Percentiles rank a stretch among this genome's conserved stretches.
Evolutionary conservation across 2,797 vertebrate genomes (phyloP).

Genomic region (Avahi laniger): DNA sequence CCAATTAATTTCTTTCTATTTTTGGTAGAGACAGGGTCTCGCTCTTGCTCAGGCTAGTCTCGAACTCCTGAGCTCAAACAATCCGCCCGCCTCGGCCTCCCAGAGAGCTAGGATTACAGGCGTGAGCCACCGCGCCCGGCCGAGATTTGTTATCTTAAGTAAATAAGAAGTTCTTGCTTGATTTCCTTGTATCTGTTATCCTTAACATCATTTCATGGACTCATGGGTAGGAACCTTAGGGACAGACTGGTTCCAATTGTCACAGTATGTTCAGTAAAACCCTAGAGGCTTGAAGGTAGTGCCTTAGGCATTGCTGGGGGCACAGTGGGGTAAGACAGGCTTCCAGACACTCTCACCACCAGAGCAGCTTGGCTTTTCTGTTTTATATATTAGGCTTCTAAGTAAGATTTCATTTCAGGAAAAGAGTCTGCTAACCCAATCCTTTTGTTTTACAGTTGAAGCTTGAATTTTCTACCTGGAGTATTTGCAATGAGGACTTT

Average conservation of each 20-base stretch:
- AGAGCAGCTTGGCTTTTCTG: background rate
- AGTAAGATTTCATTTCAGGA: background rate
- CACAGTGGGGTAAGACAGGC: background rate
- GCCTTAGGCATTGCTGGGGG: background rate
- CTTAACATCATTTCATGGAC: background rate
- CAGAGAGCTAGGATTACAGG: too few species aligned
- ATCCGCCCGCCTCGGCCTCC: too few species aligned
- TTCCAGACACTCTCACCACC: background rate
- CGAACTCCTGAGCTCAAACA: too few species aligned
- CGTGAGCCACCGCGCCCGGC: too few species aligned
- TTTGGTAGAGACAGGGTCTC: too few species aligned
- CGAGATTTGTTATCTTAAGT: background rate
- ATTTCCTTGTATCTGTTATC: conserved; percentile 27
- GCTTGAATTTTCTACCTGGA: conserved; percentile 17
- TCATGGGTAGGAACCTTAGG: background rate
- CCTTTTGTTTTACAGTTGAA: conserved; percentile 13
- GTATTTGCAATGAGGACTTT: background rate
- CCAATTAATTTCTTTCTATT: too few species aligned
- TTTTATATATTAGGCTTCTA: background rate
- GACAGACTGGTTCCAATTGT: background rate
- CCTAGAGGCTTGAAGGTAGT: background rate
- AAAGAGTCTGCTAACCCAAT: background rate
- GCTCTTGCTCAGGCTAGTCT: too few species aligned
- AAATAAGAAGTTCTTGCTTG: conserved; percentile 7
- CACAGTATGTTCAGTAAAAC: background rate